Conservation (phyloP, 2,888 invertebrate genomes). For the Melanchra persicariae region DNA sequence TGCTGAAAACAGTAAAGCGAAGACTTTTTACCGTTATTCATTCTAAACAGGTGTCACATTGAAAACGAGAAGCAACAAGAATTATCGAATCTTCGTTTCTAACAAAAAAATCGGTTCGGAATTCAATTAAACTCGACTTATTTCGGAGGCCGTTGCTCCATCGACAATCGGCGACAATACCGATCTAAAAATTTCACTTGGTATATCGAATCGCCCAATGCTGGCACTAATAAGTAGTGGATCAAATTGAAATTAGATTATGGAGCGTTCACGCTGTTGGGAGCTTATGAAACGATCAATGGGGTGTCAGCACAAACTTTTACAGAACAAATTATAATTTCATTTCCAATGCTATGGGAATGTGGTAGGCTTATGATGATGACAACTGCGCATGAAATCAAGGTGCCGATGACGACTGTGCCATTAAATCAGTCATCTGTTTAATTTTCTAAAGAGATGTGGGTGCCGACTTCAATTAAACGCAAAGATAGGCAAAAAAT, state of each 20-base stretch:
- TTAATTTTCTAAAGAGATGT: constrained; percentile 67
- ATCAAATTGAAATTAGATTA: constrained; percentile 89
- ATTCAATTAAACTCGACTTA: constrained; percentile 87
- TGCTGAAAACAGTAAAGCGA: constrained; percentile 68
- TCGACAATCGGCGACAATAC: constrained; percentile 83
- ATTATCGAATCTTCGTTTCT: constrained; percentile 69
- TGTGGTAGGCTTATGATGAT: constrained; percentile 52
- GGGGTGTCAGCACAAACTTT: constrained; percentile 84
- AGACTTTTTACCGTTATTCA: constrained; percentile 72
- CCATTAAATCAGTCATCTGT: constrained; percentile 60
- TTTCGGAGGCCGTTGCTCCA: constrained; percentile 82
- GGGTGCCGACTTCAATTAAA: constrained; percentile 78
- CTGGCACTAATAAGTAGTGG: constrained; percentile 82
- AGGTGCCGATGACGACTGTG: constrained; percentile 45
- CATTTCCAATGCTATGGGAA: constrained; percentile 83
- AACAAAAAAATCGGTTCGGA: constrained; percentile 80
- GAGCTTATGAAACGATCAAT: constrained; percentile 87
- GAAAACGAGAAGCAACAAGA: constrained; percentile 74
- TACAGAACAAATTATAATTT: constrained; percentile 86
- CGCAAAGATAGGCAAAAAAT: constrained; percentile 79
- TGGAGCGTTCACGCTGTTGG: constrained; percentile 84
- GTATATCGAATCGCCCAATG: constrained; percentile 84
- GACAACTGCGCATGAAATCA: constrained; percentile 66
- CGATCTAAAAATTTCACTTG: constrained; percentile 81
- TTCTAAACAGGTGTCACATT: constrained; percentile 72